phyloP scores from a whole-genome alignment of 2,888 invertebrate genomes.

The Leptopilina syphax region DNA sequence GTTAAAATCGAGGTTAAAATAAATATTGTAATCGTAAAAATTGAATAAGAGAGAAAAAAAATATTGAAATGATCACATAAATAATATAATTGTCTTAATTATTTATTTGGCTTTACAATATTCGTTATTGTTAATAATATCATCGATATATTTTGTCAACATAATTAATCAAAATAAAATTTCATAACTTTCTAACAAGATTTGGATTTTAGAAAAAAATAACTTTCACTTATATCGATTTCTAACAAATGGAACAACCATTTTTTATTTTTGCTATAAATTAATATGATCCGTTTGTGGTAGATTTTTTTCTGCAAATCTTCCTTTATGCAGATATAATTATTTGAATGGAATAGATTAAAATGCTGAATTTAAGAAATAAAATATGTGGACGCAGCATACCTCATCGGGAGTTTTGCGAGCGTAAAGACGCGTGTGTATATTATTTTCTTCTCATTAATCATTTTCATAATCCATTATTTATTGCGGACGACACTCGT shows the following conservation, averaged over 20 bases:
- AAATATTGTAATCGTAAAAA: too few species aligned
- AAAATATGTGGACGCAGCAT: background rate
- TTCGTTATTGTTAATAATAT: too few species aligned
- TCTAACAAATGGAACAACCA: background rate
- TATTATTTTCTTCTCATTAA: slow-evolving; percentile 21
- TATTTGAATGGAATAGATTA: background rate
- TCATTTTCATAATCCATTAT: slow-evolving; percentile 26
- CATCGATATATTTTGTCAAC: background rate
- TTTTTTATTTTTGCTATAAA: slow-evolving; percentile 1
- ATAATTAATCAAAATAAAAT: background rate
- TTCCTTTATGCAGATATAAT: background rate
- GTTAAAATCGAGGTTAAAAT: too few species aligned
- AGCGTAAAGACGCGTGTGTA: slow-evolving; percentile 17
- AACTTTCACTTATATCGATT: slow-evolving; percentile 8
- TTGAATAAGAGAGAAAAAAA: too few species aligned
- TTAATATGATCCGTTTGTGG: slow-evolving; percentile 7
- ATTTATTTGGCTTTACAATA: too few species aligned
- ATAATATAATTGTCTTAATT: too few species aligned
- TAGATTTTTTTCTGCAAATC: background rate
- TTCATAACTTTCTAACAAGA: slow-evolving; percentile 27
- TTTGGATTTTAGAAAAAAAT: slow-evolving; percentile 10
- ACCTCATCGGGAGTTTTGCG: background rate
- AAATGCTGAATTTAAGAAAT: background rate
- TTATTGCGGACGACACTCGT: slow-evolving; percentile 27
- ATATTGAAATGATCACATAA: too few species aligned